A percentile compares a stretch with the other conserved stretches of the same genome.
Conservation (phyloP, 2,888 invertebrate species). For the Ferdinandea cuprea region DNA sequence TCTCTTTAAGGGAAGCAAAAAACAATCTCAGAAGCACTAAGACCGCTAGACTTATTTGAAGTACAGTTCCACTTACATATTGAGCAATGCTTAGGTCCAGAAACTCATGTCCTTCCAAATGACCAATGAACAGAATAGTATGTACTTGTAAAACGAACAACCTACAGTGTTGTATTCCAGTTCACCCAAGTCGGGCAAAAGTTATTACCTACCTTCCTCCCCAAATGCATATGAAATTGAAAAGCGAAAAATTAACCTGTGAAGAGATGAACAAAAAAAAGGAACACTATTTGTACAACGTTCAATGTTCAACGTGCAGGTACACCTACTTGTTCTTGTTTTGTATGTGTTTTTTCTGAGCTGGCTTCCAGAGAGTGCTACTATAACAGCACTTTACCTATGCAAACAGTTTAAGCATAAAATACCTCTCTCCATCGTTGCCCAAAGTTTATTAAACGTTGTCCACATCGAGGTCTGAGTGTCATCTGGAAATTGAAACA, state of each 20-base stretch:
- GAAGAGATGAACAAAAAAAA: constrained; percentile 11
- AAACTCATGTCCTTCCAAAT: constrained; percentile 39
- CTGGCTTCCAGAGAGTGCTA: constrained; percentile 41
- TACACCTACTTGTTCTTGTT: constrained; percentile 38
- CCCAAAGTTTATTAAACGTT: constrained; percentile 72
- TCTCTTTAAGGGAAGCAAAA: constrained; percentile 1
- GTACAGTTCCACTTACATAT: constrained; percentile 64
- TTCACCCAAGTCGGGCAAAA: constrained; percentile 41
- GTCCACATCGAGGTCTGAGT: constrained; percentile 61
- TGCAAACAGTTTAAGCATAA: constrained; percentile 70
- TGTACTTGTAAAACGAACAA: constrained; percentile 31
- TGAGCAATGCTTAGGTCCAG: constrained; percentile 49
- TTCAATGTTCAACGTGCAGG: no score
- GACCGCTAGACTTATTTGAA: constrained; percentile 58
- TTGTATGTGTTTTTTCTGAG: constrained; percentile 35
- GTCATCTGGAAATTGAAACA: constrained; percentile 69
- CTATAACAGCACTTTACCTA: constrained; percentile 51
- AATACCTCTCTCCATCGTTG: constrained; percentile 64
- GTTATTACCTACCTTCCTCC: constrained; percentile 29
- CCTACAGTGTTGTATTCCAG: constrained; percentile 15
- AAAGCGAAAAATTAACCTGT: constrained; percentile 56
- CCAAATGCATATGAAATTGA: constrained; percentile 56
- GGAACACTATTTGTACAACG: constrained; percentile 8
- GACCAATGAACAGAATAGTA: constrained; percentile 55
- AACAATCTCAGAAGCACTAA: constrained; percentile 24